A percentile compares a stretch with the other conserved stretches of the same genome.
Conservation (phyloP, 2,888 invertebrate genomes). For the Athetis lepigone region DNA sequence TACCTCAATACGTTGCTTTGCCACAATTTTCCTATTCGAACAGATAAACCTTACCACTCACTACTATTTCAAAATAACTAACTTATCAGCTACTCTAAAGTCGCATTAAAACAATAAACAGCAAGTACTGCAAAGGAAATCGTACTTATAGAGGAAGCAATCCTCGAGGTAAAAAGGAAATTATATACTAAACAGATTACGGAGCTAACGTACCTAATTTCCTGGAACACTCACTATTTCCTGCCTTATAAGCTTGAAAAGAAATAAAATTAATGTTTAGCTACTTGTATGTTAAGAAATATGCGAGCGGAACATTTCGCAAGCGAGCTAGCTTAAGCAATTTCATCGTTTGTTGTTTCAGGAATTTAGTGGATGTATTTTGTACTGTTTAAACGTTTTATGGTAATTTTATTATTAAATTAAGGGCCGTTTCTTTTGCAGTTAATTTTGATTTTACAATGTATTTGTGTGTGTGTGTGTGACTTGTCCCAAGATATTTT, state of each 20-base stretch:
- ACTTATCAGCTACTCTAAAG: neutral
- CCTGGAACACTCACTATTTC: slow-evolving; percentile 76
- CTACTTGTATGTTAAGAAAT: slow-evolving; percentile 23
- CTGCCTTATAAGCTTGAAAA: slow-evolving; percentile 47
- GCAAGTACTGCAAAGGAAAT: slow-evolving; percentile 70
- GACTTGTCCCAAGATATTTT: no score
- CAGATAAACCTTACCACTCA: neutral
- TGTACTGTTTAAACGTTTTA: no score
- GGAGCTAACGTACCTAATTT: slow-evolving; percentile 83
- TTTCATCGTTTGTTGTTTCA: slow-evolving; percentile 6
- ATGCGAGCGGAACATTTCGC: slow-evolving; percentile 10
- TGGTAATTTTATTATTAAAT: no score
- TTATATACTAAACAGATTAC: slow-evolving; percentile 84
- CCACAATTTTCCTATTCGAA: no score
- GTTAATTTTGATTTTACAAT: no score
- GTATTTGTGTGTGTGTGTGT: no score
- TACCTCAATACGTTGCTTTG: no score
- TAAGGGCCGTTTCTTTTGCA: no score
- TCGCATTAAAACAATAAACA: slow-evolving; percentile 41
- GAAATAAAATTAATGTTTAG: slow-evolving; percentile 49
- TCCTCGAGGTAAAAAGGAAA: slow-evolving; percentile 77
- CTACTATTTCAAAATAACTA: neutral
- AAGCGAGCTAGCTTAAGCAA: neutral
- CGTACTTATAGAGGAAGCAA: slow-evolving; percentile 70
- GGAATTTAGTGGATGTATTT: neutral